Conservation (phyloP, 1,140 invertebrate genomes). For the Ladona fulva region DNA sequence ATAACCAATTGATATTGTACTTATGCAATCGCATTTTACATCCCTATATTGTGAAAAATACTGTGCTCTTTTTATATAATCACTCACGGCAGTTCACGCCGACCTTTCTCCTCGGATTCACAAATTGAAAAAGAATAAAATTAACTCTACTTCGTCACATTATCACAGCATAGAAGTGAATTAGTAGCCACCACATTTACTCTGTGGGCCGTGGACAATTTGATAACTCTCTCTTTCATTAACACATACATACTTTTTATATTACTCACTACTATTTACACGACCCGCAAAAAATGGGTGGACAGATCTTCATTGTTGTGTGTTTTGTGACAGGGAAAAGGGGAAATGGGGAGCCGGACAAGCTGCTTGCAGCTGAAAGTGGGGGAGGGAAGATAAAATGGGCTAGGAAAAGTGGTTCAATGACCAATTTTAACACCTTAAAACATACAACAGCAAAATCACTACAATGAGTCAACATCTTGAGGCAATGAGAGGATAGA, state of each 20-base stretch:
- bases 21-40: conserved; percentile 6
- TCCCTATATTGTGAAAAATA: conserved; percentile 7
- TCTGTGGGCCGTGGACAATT: conserved; percentile 2
- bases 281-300: conserved; percentile 6
- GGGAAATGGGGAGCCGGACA: conserved; percentile 6
- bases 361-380: neutral
- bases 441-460: neutral
- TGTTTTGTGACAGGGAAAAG: conserved; percentile 9
- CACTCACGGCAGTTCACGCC: conserved; percentile 1
- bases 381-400: conserved; percentile 3
- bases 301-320: conserved; percentile 9
- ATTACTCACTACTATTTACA: conserved; percentile 10
- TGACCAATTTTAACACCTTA: neutral
- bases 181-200: neutral
- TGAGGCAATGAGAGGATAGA: neutral
- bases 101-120: conserved; percentile 7
- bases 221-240: neutral
- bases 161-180: conserved; percentile 9
- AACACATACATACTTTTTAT: neutral
- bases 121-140: conserved; percentile 8
- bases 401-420: neutral
- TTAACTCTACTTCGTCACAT: conserved; percentile 1
- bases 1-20: neutral
- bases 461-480: conserved; percentile 9
- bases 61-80: conserved; percentile 1